Conservation (phyloP, 2,113 vertebrate genomes). For the Alces alces region DNA sequence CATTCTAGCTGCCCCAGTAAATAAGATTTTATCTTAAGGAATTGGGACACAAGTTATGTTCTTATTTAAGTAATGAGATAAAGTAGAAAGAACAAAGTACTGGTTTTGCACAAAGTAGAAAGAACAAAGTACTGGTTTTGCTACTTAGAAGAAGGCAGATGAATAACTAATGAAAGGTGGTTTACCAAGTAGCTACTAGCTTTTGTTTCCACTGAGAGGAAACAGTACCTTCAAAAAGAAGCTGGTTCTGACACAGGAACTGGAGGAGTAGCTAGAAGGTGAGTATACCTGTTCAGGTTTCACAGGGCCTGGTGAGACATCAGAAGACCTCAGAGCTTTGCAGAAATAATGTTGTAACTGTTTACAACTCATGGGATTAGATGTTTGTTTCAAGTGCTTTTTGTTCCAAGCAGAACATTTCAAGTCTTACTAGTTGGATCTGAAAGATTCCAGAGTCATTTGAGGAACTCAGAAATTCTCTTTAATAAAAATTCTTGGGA, state of each 20-base stretch:
- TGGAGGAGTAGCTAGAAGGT: not conserved
- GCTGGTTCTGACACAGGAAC: not conserved
- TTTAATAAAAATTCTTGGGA: constrained; percentile 35
- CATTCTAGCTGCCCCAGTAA: constrained; percentile 1
- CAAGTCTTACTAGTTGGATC: not conserved
- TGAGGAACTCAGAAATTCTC: constrained; percentile 37
- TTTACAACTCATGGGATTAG: not conserved
- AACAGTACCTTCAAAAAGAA: constrained; percentile 5
- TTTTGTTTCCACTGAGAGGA: constrained; percentile 46
- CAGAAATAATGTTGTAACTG: constrained; percentile 16
- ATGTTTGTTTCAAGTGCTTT: constrained; percentile 32
- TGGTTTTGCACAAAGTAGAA: not conserved
- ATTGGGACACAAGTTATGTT: not conserved
- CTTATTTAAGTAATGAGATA: constrained; percentile 3
- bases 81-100: not conserved
- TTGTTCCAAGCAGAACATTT: not conserved
- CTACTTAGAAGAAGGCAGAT: not conserved
- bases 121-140: not conserved
- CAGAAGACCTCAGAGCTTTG: not conserved
- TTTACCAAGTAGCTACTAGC: not conserved
- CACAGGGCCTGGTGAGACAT: not conserved
- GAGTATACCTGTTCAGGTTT: not conserved
- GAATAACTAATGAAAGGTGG: constrained; percentile 12
- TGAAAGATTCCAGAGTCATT: constrained; percentile 28
- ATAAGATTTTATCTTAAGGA: not conserved